These are phyloP conservation scores for Miniopterus natalensis DNA, from an alignment of 2,113 vertebrate species.

Conservation along the genomic window DNA sequence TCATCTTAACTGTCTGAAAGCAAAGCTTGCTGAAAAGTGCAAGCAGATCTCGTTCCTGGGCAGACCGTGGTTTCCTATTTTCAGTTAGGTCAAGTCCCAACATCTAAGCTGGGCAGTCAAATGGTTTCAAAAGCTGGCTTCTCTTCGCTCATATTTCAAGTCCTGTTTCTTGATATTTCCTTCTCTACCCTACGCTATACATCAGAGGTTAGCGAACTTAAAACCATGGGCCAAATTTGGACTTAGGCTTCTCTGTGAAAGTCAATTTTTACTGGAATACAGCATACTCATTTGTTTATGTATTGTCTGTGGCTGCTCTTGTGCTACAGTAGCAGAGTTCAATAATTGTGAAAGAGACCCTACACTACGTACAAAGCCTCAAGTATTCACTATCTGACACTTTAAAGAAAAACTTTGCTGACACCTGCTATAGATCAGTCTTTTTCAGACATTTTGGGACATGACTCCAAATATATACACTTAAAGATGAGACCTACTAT, in stretches of 20 bases:
- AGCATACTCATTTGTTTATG: background rate
- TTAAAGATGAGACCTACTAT: background rate
- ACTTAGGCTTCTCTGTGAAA: background rate
- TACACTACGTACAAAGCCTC: background rate
- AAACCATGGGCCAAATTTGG: background rate
- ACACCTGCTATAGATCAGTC: background rate
- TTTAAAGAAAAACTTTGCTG: background rate
- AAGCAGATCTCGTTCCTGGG: background rate
- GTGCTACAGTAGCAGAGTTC: background rate
- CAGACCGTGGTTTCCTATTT: too few species aligned
- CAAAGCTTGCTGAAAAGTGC: background rate
- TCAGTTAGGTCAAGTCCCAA: background rate
- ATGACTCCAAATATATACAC: background rate
- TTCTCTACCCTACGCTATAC: background rate
- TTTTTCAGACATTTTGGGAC: conserved; percentile 10
- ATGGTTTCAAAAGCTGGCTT: background rate
- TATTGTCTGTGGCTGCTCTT: background rate
- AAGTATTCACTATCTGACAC: conserved; percentile 23
- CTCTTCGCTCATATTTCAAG: background rate
- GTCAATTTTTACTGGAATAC: background rate
- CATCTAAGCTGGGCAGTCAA: background rate
- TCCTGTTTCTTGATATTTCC: background rate
- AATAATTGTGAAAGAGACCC: background rate
- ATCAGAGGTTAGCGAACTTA: background rate
- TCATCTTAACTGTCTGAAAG: background rate